Base-by-base conservation (phyloP, 2,797 vertebrate genomes). In the Enteromius argenteus region DNA sequence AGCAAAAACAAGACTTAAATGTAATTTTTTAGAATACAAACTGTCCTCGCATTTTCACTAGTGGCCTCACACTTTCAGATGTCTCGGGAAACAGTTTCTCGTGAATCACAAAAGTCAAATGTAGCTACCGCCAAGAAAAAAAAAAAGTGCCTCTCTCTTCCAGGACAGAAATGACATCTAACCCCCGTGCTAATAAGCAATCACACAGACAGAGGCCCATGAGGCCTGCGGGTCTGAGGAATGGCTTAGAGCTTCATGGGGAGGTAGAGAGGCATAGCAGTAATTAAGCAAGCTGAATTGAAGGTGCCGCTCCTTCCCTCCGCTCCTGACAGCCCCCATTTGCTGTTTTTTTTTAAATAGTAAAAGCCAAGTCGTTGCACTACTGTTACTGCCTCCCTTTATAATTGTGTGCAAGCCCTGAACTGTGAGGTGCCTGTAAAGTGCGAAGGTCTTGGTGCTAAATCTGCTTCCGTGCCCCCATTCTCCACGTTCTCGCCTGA, bases 221-320 rank as follows among this genome's bases (percentile, higher is more conserved):
- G 64, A 79, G 81, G 42, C 66, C 67, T 73, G 51, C 67, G 27
- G 72, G 80, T 79, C 80, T 85, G 51, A 62, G 80, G 53, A 76
- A 64, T 30, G 35, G 83, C 19, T 35, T 72, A 72, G 51, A 83
- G 80, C 67, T 87, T 85, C 72, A 53, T 79, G 68, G 72, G 30
- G 77, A 78, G 81, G 35, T 76, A 73, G 66, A 85, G 75, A 82
- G 80, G 69, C 79, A 80, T 86, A 81, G 90, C 88, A 89, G 90
- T 92, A 92, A 94, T 95, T 94, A 94, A 93, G 92, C 89, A 89
- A 86, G 84, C 87, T 78, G 58, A 86, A 84, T 53, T 72, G 80
- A 82, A 85, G 83, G 84, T 81, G 90, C 79, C 46, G 73, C 67
- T 86, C 75, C 64, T 46, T 66, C 75, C 75, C 87, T 67, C 77